Evolutionary conservation across 2,113 vertebrate species (phyloP).

Genomic region (Heterocephalus glaber): DNA sequence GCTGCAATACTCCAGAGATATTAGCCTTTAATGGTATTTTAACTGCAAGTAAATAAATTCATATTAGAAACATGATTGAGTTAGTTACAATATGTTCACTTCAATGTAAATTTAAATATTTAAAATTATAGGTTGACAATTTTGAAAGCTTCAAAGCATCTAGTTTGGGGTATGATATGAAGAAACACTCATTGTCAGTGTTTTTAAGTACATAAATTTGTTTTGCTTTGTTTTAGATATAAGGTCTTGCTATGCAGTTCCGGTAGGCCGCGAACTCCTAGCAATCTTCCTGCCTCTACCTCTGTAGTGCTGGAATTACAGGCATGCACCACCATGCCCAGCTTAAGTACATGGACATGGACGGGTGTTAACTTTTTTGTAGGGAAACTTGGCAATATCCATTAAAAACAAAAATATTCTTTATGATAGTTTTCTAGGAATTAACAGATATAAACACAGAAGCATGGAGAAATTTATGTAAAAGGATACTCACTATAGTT

Average conservation of each 20-base stretch:
- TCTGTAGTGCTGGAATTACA: background rate
- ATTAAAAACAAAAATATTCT: conserved; percentile 51
- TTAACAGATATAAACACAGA: background rate
- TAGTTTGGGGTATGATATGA: background rate
- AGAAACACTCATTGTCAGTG: background rate
- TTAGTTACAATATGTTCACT: background rate
- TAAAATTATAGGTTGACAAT: background rate
- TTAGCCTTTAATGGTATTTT: conserved; percentile 21
- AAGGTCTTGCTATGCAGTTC: background rate
- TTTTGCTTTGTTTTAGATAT: background rate
- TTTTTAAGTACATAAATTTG: conserved; percentile 27
- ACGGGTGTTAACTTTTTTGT: background rate
- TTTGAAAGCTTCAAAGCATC: conserved; percentile 44
- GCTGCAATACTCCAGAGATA: background rate
- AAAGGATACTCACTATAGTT: background rate
- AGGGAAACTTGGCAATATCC: background rate
- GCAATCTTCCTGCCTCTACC: background rate
- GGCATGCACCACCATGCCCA: background rate
- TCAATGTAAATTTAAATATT: conserved; percentile 45
- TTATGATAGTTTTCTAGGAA: background rate
- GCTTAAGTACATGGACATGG: conserved; percentile 44
- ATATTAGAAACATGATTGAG: background rate
- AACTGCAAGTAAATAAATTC: conserved; percentile 39
- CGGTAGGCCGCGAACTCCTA: background rate
- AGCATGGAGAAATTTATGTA: conserved; percentile 7